phyloP scores from a whole-genome alignment of 2,797 vertebrate species.

The Monodelphis domestica region DNA sequence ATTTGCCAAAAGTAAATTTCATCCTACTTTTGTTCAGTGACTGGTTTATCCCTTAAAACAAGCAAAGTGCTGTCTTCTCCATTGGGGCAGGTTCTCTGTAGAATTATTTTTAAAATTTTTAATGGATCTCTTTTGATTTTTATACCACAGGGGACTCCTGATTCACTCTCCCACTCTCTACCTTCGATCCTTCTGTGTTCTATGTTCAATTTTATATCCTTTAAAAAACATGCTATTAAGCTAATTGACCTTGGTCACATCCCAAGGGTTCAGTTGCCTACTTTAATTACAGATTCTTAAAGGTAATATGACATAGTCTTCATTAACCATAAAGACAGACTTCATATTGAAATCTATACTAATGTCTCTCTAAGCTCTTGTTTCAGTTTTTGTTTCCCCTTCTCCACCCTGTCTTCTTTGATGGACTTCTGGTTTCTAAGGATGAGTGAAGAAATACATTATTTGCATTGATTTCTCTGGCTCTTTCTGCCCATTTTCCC shows the following conservation, averaged over 20 bases:
- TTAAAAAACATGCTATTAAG: neutral
- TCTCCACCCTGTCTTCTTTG: conserved; percentile 3
- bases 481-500: conserved; percentile 20
- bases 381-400: neutral
- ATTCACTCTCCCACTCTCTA: neutral
- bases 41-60: conserved; percentile 20
- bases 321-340: neutral
- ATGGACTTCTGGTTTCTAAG: conserved; percentile 13
- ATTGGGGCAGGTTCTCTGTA: neutral
- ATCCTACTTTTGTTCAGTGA: neutral
- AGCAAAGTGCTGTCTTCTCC: conserved; percentile 21
- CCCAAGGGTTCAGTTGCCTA: conserved; percentile 15
- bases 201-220: neutral
- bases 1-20: neutral
- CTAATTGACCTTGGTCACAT: neutral
- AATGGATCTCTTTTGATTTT: neutral
- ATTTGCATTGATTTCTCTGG: conserved; percentile 52
- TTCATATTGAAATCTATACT: neutral
- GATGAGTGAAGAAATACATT: neutral
- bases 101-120: neutral
- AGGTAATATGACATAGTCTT: neutral
- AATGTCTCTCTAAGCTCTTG: neutral
- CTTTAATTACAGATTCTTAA: neutral
- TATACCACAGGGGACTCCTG: neutral
- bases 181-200: neutral